Conservation (phyloP, 2,888 invertebrate genomes). For the Dasypolia templi region DNA sequence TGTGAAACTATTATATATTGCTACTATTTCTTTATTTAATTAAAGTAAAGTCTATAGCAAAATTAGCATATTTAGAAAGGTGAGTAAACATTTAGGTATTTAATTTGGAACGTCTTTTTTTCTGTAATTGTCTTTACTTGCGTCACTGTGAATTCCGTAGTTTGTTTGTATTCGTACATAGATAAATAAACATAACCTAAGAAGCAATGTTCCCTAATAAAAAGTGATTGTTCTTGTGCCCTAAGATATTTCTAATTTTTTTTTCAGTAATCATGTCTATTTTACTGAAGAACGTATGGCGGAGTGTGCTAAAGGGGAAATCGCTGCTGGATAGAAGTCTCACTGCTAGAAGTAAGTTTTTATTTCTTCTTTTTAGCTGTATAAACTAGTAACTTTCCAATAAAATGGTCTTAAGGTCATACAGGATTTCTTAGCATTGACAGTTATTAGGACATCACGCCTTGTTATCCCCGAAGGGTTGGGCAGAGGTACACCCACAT, state of each 20-base stretch:
- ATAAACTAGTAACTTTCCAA: not conserved
- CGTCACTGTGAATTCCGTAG: not conserved
- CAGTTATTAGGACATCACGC: not conserved
- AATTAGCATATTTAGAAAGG: conserved; percentile 30
- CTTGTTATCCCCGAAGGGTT: no score
- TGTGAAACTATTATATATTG: conserved; percentile 13
- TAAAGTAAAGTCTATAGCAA: not conserved
- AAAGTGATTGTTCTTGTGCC: not conserved
- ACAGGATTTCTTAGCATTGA: not conserved
- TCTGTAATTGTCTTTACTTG: not conserved
- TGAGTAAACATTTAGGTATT: conserved; percentile 25
- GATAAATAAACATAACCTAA: conserved; percentile 43
- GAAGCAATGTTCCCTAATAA: not conserved
- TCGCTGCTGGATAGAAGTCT: conserved; percentile 74
- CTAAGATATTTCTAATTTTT: not conserved
- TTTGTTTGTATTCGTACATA: not conserved
- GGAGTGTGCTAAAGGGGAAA: conserved; percentile 73
- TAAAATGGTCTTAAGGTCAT: not conserved
- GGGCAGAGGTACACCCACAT: no score
- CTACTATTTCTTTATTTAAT: not conserved
- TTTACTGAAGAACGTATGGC: conserved; percentile 78
- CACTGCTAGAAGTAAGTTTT: conserved; percentile 75
- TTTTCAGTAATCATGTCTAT: conserved; percentile 76
- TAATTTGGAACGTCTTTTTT: not conserved
- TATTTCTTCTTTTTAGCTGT: not conserved